Base-by-base conservation (phyloP, 2,888 invertebrate genomes). In the Drosophila helvetica region DNA sequence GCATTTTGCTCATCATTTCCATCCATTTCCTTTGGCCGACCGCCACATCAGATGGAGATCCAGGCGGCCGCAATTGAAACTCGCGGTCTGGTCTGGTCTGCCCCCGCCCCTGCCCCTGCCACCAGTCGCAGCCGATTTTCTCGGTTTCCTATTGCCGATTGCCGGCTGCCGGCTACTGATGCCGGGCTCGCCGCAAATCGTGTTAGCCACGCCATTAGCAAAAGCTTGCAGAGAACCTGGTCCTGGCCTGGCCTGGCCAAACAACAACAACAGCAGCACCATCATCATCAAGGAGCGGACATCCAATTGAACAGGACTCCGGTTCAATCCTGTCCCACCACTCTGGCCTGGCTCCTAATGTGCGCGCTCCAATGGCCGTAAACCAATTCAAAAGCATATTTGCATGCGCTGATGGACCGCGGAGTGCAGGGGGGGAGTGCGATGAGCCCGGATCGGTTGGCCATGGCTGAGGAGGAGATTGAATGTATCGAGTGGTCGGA, bases 371-470 rank as follows among this genome's bases (percentile, higher is more conserved):
- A 75, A 69, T 83, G 78, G 75, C 79, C 86, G 80, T 83, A 80
- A 85, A 88, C 85, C 85, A 86, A 88, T 88, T 83, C 84, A 85
- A 84, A 83, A 78, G 85, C 88, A 85, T 86, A 85, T 85, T 86
- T 88, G 88, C 86, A 85, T 79, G 84, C 80, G 71, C 77, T 86
- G 88, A 85, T 88, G 79, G 84, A 80, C 75, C 79, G 71, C 73
- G 73, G 74, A 71, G 71, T 67, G 64, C 70, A 75, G 46, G 33
- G n/a, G n/a, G 27, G 3, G 25, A 65, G 30, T 3, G 30, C 30
- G 30, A 30, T 53, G 22, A 18, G 33, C 52, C 19, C 10, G 17
- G 51, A 33, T 12, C 42, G 58, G 25, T n/a, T 6, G 18, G 46
- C 8, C 0, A 5, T 33, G 33, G 33, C 33, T 33, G 5, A 30